Evolutionary conservation across 2,888 invertebrate genomes (phyloP).

Genomic region (Ctena decussata): DNA sequence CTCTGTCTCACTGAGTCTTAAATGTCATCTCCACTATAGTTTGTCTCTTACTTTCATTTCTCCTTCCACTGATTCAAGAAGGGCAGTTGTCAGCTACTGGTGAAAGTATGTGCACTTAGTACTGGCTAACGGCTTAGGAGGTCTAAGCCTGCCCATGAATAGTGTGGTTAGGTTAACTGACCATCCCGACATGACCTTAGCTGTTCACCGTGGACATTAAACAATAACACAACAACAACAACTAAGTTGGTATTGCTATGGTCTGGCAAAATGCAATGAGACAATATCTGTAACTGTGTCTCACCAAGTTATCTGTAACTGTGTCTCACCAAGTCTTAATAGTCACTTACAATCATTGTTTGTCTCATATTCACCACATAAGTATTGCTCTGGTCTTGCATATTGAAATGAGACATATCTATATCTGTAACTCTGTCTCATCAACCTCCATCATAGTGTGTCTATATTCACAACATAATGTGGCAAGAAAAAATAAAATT

Average conservation of each 20-base stretch:
- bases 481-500: neutral
- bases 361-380: slow-evolving; percentile 99
- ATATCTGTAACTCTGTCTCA: slow-evolving; percentile 91
- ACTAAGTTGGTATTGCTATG: neutral
- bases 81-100: no score
- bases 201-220: no score
- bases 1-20: slow-evolving; percentile 97
- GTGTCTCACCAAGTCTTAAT: slow-evolving; percentile 98
- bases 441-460: slow-evolving; percentile 97
- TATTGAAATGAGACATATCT: slow-evolving; percentile 89
- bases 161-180: no score
- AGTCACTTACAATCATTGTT: slow-evolving; percentile 95
- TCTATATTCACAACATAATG: slow-evolving; percentile 97
- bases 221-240: slow-evolving; percentile 92
- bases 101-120: no score
- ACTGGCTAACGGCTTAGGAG: no score
- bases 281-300: slow-evolving; percentile 92
- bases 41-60: slow-evolving; percentile 98
- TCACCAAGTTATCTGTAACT: slow-evolving; percentile 92
- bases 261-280: slow-evolving; percentile 85
- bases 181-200: no score
- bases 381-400: slow-evolving; percentile 67
- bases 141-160: no score
- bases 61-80: no score
- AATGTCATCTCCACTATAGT: slow-evolving; percentile 96